These are phyloP conservation scores for Odontomachus brunneus DNA, from an alignment of 1,140 invertebrate species.

Conservation along the genomic window DNA sequence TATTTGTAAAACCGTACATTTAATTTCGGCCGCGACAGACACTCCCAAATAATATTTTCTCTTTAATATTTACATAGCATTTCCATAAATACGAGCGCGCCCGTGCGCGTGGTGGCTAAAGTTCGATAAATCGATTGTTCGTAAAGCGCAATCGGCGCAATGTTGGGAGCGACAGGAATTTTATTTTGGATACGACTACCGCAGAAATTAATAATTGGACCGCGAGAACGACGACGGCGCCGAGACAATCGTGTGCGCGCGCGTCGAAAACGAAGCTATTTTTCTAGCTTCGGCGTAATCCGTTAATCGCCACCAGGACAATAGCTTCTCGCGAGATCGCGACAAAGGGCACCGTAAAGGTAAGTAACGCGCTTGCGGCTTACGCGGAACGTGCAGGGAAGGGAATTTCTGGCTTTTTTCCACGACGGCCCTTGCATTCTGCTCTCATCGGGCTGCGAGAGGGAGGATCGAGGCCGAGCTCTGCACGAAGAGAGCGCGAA, in stretches of 20 bases:
- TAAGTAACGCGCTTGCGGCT: conserved; percentile 21
- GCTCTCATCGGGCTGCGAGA: no score
- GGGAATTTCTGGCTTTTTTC: conserved; percentile 9
- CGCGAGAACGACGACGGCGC: neutral
- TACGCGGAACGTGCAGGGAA: neutral
- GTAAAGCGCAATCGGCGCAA: neutral
- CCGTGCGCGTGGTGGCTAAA: neutral
- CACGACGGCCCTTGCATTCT: neutral
- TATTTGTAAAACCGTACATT: conserved; percentile 41
- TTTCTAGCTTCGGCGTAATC: neutral
- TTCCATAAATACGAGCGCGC: neutral
- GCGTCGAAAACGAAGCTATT: neutral
- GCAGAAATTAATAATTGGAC: neutral
- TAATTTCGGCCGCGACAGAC: neutral
- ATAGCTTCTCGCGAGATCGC: neutral
- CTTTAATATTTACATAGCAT: conserved; percentile 25
- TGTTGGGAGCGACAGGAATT: neutral
- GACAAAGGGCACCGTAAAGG: conserved; percentile 35
- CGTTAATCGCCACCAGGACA: neutral
- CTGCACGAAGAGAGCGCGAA: neutral
- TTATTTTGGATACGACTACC: neutral
- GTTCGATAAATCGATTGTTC: neutral
- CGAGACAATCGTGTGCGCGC: neutral
- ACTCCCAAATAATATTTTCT: conserved; percentile 12
- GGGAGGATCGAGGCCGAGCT: neutral